Base-by-base conservation (phyloP, 1,140 invertebrate genomes). In the Musca vetustissima region DNA sequence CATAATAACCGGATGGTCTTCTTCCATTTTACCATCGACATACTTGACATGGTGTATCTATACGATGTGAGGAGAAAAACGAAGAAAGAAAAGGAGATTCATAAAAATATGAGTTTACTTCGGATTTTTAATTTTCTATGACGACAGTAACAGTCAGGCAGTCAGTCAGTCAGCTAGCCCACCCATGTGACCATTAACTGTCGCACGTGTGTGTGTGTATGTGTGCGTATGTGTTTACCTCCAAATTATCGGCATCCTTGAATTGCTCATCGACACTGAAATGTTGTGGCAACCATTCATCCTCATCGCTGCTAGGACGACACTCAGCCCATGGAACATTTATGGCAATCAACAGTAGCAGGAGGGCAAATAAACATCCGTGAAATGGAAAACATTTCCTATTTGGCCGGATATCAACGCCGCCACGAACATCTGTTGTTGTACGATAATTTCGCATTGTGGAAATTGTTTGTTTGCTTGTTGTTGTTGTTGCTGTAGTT, bases 1-100 rank as follows among this genome's bases (percentile, higher is more conserved):
- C 73, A 80, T 78, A 17, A 80, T 69, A 71, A 79, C 70, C 22
- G 78, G 78, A 70, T 80, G 78, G 70, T 80, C 75, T 66, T 80
- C 73, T 17, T 73, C 69, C 55, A 76, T 53, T 1, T 75, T 52
- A 8, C 78, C 78, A 57, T 80, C 49, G 13, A 79, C 71, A 7
- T 80, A 9, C 22, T 72, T 72, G 0, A 78, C 74, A 32, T 73
- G 74, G 68, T 80, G 78, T 25, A 80, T 67, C 78, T 80, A 68
- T 19, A 53, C 19, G 6, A 2, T 0, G 36, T 22, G 17, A 47
- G 13, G 43, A 25, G 48, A 66, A 55, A 22, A 36, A 2, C 13
- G 17, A 68, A 15, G 49, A 36, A 24, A 17, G 22, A n/a, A n/a
- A n/a, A n/a, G n/a, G n/a, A n/a, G n/a, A n/a, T n/a, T n/a, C n/a